Evolutionary conservation across 2,797 vertebrate genomes (phyloP).

Genomic region (Sparidentex hasta): DNA sequence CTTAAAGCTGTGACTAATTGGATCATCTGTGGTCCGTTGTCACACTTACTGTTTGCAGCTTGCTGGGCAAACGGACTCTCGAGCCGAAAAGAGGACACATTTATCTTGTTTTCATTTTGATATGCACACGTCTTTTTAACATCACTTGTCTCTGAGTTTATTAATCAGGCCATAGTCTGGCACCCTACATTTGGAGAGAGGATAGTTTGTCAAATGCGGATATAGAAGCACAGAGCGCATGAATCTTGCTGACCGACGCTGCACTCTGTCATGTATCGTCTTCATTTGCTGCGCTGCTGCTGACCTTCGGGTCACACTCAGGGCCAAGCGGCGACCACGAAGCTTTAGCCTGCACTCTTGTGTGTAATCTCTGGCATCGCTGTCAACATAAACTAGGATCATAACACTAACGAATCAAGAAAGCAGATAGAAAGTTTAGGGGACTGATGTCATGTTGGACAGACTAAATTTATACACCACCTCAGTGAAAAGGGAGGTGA

Average conservation of each 20-base stretch:
- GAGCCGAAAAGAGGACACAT: neutral
- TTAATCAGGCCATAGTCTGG: conserved; percentile 23
- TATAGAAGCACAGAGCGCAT: neutral
- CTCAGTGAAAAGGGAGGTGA: neutral
- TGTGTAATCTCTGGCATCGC: neutral
- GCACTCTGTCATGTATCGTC: conserved; percentile 29
- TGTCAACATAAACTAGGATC: conserved; percentile 15
- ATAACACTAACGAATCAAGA: neutral
- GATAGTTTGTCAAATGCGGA: conserved; percentile 23
- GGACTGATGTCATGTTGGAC: too few species aligned
- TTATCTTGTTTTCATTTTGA: neutral
- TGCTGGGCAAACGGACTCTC: neutral
- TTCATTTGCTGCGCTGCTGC: conserved; percentile 29
- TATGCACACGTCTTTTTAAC: neutral
- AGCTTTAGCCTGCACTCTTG: conserved; percentile 19
- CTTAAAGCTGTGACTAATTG: neutral
- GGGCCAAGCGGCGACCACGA: conserved; percentile 2
- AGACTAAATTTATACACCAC: neutral
- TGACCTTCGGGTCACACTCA: conserved; percentile 40
- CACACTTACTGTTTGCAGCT: neutral
- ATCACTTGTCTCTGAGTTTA: conserved; percentile 9
- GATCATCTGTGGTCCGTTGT: neutral
- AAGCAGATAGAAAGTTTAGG: neutral
- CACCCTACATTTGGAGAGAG: conserved; percentile 6
- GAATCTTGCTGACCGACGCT: conserved; percentile 16